These are phyloP conservation scores for Telmatochromis sp. DNA, from an alignment of 2,113 vertebrate genomes.

Conservation along the genomic window DNA sequence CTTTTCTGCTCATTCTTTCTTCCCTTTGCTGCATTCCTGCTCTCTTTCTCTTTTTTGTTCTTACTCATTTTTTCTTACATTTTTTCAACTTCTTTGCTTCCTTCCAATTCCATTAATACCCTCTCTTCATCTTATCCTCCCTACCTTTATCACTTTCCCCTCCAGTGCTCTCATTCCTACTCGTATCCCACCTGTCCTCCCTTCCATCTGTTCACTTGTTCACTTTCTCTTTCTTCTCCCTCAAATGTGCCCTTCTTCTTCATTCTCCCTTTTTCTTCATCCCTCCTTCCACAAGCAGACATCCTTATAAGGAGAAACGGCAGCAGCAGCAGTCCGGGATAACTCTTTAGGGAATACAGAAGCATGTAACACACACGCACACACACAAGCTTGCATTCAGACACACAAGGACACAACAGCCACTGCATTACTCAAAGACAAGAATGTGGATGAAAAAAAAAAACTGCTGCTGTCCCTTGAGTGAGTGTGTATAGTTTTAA, in stretches of 20 bases:
- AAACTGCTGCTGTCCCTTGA: not conserved
- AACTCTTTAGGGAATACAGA: constrained; percentile 51
- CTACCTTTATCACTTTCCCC: not conserved
- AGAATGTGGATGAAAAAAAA: constrained; percentile 4
- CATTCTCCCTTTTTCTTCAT: not conserved
- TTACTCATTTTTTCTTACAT: not conserved
- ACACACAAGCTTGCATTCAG: not conserved
- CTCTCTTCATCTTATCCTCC: not conserved
- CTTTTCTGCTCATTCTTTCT: not conserved
- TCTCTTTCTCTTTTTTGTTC: not conserved
- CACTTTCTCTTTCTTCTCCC: not conserved
- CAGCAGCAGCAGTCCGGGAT: constrained; percentile 29
- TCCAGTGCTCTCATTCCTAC: not conserved
- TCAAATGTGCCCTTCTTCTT: not conserved
- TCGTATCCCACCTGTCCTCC: not conserved
- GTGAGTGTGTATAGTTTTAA: not conserved
- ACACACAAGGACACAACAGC: constrained; percentile 7
- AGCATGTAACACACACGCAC: constrained; percentile 48
- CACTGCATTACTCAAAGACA: not conserved
- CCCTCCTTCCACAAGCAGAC: constrained; percentile 19
- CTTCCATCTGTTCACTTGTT: not conserved
- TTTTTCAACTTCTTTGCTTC: not conserved
- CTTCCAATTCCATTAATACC: not conserved
- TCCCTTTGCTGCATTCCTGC: not conserved
- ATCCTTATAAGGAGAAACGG: constrained; percentile 67